phyloP scores from a whole-genome alignment of 2,797 vertebrate species.

The Xiphorhynchus erythropygius region DNA sequence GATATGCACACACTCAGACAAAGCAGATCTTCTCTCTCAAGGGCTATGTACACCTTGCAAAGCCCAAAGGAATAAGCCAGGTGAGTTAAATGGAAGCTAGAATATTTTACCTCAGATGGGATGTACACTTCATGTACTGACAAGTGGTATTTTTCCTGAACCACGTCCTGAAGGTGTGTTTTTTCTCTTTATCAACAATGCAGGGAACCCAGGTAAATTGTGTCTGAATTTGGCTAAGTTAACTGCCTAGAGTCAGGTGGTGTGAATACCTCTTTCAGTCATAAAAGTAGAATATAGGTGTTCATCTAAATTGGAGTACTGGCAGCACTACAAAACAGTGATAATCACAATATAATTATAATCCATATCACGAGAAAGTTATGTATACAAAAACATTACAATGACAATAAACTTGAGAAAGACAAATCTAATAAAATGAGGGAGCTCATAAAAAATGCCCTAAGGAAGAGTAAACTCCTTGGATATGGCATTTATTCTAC shows the following conservation, averaged over 20 bases:
- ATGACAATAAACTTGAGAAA: slow-evolving; percentile 18
- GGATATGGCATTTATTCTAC: not conserved
- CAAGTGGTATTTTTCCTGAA: not conserved
- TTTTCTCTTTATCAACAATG: not conserved
- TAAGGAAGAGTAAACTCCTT: slow-evolving; percentile 27
- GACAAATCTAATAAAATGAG: slow-evolving; percentile 24
- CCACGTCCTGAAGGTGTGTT: not conserved
- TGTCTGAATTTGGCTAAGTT: not conserved
- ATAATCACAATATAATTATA: not conserved
- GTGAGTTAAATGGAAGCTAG: not conserved
- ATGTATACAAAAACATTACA: not conserved
- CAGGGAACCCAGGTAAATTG: not conserved
- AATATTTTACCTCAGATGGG: not conserved
- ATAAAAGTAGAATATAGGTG: not conserved
- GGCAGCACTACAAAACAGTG: not conserved
- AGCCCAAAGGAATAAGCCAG: not conserved
- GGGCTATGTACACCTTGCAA: accelerated
- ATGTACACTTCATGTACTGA: not conserved
- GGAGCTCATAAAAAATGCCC: not conserved
- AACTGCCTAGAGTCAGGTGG: not conserved
- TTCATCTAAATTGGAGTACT: not conserved
- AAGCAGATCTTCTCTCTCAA: accelerated
- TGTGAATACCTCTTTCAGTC: not conserved
- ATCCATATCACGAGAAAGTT: not conserved
- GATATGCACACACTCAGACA: not conserved